Percentiles rank a stretch among this genome's conserved stretches.
phyloP scores from a whole-genome alignment of 2,113 vertebrate species.

The Melanotaenia duboulayi region DNA sequence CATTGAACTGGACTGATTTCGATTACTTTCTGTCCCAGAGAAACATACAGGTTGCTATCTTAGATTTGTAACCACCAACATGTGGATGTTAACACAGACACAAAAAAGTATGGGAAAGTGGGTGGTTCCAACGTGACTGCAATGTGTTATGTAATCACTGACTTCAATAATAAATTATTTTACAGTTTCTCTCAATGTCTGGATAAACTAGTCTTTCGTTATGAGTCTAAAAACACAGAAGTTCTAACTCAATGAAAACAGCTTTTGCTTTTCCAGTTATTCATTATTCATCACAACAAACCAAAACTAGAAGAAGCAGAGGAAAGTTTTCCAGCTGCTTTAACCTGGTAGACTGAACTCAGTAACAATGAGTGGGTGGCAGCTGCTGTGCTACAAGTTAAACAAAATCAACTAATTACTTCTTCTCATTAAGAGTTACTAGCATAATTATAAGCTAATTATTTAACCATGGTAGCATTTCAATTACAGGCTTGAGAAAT shows the following conservation, averaged over 20 bases:
- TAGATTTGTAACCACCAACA: slow-evolving; percentile 33
- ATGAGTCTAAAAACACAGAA: slow-evolving; percentile 11
- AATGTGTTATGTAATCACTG: slow-evolving; percentile 32
- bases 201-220: slow-evolving; percentile 12
- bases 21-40: slow-evolving; percentile 20
- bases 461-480: slow-evolving; percentile 50
- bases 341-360: slow-evolving; percentile 9
- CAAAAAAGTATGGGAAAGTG: too few relatives aligned
- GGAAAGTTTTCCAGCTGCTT: slow-evolving; percentile 12
- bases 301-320: not conserved
- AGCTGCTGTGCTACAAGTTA: slow-evolving; percentile 49
- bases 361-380: slow-evolving; percentile 32
- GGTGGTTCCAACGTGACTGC: slow-evolving; percentile 6
- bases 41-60: slow-evolving; percentile 20
- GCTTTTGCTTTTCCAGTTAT: not conserved
- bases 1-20: slow-evolving; percentile 17
- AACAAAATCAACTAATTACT: slow-evolving; percentile 56
- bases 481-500: slow-evolving; percentile 39
- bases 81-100: slow-evolving; percentile 13
- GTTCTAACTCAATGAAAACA: slow-evolving; percentile 2
- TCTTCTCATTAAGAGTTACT: slow-evolving; percentile 57
- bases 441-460: slow-evolving; percentile 53
- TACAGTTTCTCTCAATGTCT: slow-evolving; percentile 22
- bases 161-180: slow-evolving; percentile 34
- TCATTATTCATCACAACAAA: slow-evolving; percentile 5